Evolutionary conservation across 1,140 invertebrate genomes (phyloP).

Genomic region (Bradynema listronoti): DNA sequence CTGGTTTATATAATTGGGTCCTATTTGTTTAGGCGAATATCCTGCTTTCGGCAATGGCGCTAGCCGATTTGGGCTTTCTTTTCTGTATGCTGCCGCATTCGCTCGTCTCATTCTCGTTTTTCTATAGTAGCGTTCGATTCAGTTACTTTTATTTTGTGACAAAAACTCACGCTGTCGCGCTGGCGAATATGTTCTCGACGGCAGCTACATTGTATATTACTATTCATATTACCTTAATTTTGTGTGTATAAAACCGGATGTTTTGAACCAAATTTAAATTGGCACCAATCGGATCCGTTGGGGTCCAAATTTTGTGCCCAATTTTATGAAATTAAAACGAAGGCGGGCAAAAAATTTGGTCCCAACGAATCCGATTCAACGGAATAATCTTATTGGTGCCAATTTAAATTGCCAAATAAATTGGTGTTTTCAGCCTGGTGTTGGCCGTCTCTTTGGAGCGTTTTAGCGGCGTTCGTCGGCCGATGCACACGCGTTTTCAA

Average conservation of each 20-base stretch:
- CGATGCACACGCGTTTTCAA: slow-evolving; percentile 46
- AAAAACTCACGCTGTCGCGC: slow-evolving; percentile 43
- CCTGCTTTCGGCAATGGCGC: slow-evolving; percentile 48
- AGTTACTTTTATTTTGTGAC: slow-evolving; percentile 18
- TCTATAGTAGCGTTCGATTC: slow-evolving; percentile 38
- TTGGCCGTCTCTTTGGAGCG: slow-evolving; percentile 47
- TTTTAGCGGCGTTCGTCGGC: slow-evolving; percentile 46
- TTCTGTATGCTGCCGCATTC: slow-evolving; percentile 45
- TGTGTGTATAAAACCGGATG: no score
- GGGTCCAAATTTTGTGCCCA: no score
- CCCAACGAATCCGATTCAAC: no score
- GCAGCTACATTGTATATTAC: slow-evolving; percentile 50
- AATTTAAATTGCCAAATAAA: background rate
- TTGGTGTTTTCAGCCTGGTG: slow-evolving; percentile 40
- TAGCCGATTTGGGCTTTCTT: slow-evolving; percentile 46
- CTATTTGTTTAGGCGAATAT: slow-evolving; percentile 39
- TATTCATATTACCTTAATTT: no score
- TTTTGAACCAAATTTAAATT: no score
- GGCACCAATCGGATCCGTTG: no score
- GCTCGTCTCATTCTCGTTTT: slow-evolving; percentile 42
- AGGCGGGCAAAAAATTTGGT: no score
- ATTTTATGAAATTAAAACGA: no score
- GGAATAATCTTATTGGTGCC: no score
- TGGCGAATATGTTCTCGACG: slow-evolving; percentile 47
- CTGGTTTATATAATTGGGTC: no score